Conservation (phyloP, 2,113 vertebrate genomes). For the Thalassarche chlororhynchos region DNA sequence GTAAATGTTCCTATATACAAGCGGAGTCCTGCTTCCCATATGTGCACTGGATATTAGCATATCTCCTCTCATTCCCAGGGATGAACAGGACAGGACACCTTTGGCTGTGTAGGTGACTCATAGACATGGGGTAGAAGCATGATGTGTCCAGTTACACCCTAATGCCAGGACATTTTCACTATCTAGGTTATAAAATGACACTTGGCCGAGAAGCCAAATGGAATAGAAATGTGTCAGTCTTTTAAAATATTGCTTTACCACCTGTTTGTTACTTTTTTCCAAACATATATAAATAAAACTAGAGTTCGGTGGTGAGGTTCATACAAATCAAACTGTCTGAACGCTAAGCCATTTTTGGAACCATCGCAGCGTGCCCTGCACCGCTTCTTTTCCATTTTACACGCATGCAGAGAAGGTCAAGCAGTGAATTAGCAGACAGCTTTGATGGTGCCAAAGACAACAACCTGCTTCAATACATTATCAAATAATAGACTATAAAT, state of each 20-base stretch:
- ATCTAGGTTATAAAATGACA: neutral
- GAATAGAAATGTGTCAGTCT: neutral
- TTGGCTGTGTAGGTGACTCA: neutral
- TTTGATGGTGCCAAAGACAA: slow-evolving; percentile 58
- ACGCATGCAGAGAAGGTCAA: slow-evolving; percentile 44
- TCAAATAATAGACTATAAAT: slow-evolving; percentile 61
- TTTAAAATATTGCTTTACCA: neutral
- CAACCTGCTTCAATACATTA: slow-evolving; percentile 43
- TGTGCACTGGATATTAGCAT: neutral
- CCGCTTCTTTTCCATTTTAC: neutral
- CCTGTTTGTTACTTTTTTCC: neutral
- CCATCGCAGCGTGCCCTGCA: neutral
- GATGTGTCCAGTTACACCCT: neutral
- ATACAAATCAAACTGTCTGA: neutral
- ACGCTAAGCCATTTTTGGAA: neutral
- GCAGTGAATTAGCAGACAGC: slow-evolving; percentile 44
- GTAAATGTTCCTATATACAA: neutral
- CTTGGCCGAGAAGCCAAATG: neutral
- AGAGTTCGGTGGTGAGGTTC: neutral
- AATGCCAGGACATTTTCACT: neutral
- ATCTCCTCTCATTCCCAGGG: neutral
- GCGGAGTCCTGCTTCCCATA: neutral
- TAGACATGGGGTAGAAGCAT: accelerated
- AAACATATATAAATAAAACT: neutral
- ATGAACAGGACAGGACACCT: neutral